Percentiles rank a stretch among this genome's conserved stretches.
These are phyloP conservation scores for Heliangelus exortis DNA, from an alignment of 2,797 vertebrate species.

Conservation along the genomic window DNA sequence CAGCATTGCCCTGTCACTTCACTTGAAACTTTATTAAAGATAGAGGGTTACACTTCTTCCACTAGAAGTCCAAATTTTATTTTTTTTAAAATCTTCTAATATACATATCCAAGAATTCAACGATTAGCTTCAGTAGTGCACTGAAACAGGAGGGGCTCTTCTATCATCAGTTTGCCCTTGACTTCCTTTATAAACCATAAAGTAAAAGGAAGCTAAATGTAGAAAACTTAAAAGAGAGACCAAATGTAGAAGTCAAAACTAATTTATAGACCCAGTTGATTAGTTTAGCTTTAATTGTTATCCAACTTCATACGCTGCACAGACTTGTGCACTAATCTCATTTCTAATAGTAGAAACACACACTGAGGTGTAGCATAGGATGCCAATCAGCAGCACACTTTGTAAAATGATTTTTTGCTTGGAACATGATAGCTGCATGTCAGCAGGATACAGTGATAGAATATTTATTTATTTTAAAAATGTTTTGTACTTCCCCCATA, in stretches of 20 bases:
- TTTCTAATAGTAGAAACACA: not conserved
- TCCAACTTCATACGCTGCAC: not conserved
- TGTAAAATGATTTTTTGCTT: not conserved
- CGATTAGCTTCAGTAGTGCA: not conserved
- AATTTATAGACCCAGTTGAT: not conserved
- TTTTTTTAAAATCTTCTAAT: slow-evolving; percentile 31
- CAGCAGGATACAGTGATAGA: not conserved
- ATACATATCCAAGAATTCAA: slow-evolving; percentile 38
- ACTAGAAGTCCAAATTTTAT: not conserved
- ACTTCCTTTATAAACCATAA: slow-evolving; percentile 13
- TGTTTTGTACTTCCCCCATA: not conserved
- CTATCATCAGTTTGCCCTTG: not conserved
- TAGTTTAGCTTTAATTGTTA: not conserved
- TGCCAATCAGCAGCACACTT: not conserved
- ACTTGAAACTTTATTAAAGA: slow-evolving; percentile 11
- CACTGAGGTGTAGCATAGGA: not conserved
- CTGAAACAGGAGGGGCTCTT: not conserved
- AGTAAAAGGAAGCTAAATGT: not conserved
- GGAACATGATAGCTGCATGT: not conserved
- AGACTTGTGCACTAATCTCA: not conserved
- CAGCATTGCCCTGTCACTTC: slow-evolving; percentile 21
- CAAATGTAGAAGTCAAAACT: not conserved
- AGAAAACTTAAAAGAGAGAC: not conserved
- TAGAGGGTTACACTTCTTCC: slow-evolving; percentile 10
- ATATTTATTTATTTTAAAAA: not conserved